Percentiles rank a stretch among this genome's conserved stretches.
Conservation (phyloP, 1,140 invertebrate genomes). For the Onthophagus taurus region DNA sequence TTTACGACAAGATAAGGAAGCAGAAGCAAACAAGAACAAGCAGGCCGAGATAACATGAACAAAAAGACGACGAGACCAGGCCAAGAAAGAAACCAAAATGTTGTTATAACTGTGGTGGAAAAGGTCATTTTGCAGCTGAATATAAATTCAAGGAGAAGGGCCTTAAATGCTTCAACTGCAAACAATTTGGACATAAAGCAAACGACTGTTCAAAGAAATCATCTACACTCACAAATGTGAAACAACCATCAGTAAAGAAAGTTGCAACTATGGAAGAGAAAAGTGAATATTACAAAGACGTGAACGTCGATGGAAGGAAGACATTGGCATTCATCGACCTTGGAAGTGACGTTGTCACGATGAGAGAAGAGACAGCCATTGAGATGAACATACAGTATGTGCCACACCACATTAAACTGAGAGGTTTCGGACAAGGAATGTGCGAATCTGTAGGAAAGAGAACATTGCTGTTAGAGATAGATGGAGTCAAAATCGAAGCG, state of each 20-base stretch:
- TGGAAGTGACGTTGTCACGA: constrained; percentile 1
- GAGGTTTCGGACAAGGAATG: not conserved
- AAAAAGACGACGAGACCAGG: no score
- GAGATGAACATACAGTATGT: constrained; percentile 2
- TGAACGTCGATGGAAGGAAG: constrained; percentile 2
- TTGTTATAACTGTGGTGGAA: constrained; percentile 28
- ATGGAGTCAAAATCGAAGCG: constrained; percentile 3
- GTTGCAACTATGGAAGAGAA: not conserved
- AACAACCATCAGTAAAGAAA: no score
- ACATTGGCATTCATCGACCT: constrained; percentile 12
- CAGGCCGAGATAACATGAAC: no score
- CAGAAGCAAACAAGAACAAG: no score
- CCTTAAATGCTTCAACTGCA: constrained; percentile 26
- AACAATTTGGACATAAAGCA: constrained; percentile 7
- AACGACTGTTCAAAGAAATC: constrained; percentile 6
- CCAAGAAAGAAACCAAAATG: no score
- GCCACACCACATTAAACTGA: not conserved
- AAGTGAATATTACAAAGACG: not conserved
- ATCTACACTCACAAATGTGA: not conserved
- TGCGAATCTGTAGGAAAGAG: not conserved
- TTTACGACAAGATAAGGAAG: no score
- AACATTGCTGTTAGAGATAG: not conserved
- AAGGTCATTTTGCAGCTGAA: constrained; percentile 18
- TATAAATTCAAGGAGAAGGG: constrained; percentile 23
- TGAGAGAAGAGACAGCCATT: not conserved